A percentile compares a stretch with the other conserved stretches of the same genome.
These are phyloP conservation scores for Galeopsomyia nigrocyanea DNA, from an alignment of 2,888 invertebrate species.

Conservation along the genomic window DNA sequence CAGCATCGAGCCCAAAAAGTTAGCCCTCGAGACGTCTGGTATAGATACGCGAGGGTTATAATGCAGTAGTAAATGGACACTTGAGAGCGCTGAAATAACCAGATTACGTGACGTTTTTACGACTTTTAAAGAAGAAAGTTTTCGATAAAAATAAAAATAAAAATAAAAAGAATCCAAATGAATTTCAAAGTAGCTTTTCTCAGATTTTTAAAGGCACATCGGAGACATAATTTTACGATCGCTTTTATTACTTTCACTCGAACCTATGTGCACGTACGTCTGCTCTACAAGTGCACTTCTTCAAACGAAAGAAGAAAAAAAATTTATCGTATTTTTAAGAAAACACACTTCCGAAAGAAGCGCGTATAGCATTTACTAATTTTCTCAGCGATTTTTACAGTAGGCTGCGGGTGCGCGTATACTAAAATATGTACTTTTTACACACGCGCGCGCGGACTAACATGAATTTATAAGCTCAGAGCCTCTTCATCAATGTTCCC, in stretches of 20 bases:
- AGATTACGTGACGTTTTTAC: slow-evolving; percentile 42
- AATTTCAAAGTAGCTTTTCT: slow-evolving; percentile 34
- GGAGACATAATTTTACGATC: slow-evolving; percentile 42
- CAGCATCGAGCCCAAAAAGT: too few species aligned
- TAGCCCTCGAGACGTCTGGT: not conserved
- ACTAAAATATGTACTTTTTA: slow-evolving; percentile 1
- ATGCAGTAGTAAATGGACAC: slow-evolving; percentile 35
- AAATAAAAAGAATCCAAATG: slow-evolving; percentile 25
- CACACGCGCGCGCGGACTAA: slow-evolving; percentile 9
- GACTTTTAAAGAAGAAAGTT: slow-evolving; percentile 27
- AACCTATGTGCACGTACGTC: too few species aligned
- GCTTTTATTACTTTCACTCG: slow-evolving; percentile 29
- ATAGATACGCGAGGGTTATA: slow-evolving; percentile 37
- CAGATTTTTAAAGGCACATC: slow-evolving; percentile 22
- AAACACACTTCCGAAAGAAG: too few species aligned
- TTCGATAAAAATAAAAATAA: too few species aligned
- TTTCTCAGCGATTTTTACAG: slow-evolving; percentile 19
- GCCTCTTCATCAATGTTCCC: slow-evolving; percentile 25
- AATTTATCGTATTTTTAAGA: too few species aligned
- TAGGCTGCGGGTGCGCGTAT: slow-evolving; percentile 1
- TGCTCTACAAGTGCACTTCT: too few species aligned
- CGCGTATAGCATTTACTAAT: too few species aligned
- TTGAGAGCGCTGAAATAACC: slow-evolving; percentile 32
- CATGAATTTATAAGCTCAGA: slow-evolving; percentile 36
- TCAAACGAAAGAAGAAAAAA: too few species aligned